Conservation (phyloP, 2,888 invertebrate genomes). For the Stictocephala bisonia region DNA sequence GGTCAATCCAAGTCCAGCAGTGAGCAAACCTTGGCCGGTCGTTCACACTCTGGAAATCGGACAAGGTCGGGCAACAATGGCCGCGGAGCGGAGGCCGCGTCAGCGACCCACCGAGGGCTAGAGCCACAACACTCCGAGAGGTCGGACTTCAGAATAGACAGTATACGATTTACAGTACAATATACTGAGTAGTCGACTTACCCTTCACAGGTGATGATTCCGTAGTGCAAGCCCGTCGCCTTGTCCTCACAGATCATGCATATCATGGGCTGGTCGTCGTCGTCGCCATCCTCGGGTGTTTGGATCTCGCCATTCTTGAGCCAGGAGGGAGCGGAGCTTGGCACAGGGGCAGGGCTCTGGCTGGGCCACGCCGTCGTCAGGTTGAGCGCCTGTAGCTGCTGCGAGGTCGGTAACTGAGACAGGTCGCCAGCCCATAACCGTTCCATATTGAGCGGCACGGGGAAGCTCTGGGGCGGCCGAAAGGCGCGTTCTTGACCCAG, state of each 20-base stretch:
- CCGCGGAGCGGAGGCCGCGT: neutral
- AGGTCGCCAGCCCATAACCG: slow-evolving; percentile 90
- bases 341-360: slow-evolving; percentile 57
- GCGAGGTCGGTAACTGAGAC: slow-evolving; percentile 83
- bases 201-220: slow-evolving; percentile 99
- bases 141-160: neutral
- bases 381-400: slow-evolving; percentile 76
- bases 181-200: slow-evolving; percentile 64
- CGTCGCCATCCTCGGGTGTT: slow-evolving; percentile 68
- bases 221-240: slow-evolving; percentile 97
- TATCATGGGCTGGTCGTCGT: slow-evolving; percentile 94
- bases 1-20: too few relatives aligned
- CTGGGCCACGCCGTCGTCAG: slow-evolving; percentile 64
- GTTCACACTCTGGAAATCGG: slow-evolving; percentile 47
- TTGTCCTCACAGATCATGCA: slow-evolving; percentile 99
- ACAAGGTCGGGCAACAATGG: slow-evolving; percentile 45
- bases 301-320: slow-evolving; percentile 77
- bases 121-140: neutral
- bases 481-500: slow-evolving; percentile 61
- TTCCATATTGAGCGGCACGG: slow-evolving; percentile 86
- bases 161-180: neutral
- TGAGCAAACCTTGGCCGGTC: slow-evolving; percentile 44
- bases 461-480: slow-evolving; percentile 56
- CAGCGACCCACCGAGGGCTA: too few relatives aligned
- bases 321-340: slow-evolving; percentile 59